phyloP scores from a whole-genome alignment of 2,888 invertebrate genomes.

The Sminthurinus aureus region DNA sequence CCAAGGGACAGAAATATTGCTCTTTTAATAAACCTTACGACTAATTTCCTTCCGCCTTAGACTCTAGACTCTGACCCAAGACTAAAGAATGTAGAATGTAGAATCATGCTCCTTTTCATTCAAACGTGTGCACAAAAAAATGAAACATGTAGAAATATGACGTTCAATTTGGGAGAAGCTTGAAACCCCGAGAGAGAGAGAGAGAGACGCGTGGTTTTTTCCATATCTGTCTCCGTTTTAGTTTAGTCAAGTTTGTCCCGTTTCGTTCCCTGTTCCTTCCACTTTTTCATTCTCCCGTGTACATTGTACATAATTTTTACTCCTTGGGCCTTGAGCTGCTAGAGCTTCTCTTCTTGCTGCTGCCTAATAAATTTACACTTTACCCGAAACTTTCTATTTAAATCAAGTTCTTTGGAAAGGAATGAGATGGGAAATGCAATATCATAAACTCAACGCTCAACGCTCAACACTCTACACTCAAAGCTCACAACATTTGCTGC shows the following conservation, averaged over 20 bases:
- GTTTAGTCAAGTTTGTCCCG: no score
- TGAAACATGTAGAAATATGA: not conserved
- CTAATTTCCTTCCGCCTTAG: slow-evolving; percentile 14
- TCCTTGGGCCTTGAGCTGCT: no score
- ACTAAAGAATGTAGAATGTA: no score
- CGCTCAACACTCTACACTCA: not conserved
- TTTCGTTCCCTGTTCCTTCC: no score
- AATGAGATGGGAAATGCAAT: not conserved
- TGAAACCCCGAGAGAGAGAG: no score
- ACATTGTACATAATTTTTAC: no score
- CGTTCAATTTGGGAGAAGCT: not conserved
- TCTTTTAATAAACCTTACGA: not conserved
- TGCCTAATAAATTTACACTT: slow-evolving; percentile 25
- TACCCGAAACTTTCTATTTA: slow-evolving; percentile 14
- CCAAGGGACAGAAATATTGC: no score
- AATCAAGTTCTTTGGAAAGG: slow-evolving; percentile 3
- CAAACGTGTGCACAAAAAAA: not conserved
- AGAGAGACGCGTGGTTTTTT: not conserved
- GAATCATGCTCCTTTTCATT: no score
- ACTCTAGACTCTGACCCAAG: no score
- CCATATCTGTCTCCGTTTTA: not conserved
- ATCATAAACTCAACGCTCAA: slow-evolving; percentile 16
- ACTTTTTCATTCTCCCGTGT: no score
- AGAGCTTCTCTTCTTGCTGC: not conserved
- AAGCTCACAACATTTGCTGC: not conserved